Base-by-base conservation (phyloP, 2,113 vertebrate genomes). In the Hippopotamus amphibius region DNA sequence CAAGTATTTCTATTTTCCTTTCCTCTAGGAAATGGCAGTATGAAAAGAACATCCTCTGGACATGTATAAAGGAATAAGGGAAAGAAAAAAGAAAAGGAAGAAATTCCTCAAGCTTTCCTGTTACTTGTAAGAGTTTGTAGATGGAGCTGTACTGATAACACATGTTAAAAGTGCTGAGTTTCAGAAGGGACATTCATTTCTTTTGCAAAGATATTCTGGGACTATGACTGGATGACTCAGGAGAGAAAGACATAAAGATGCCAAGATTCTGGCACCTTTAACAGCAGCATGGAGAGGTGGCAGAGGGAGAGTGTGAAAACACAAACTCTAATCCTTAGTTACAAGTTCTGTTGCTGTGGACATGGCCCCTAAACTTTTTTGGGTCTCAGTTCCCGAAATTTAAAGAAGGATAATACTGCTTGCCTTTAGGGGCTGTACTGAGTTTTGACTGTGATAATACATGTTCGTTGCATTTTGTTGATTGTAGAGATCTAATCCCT, bases 191-290 rank as follows among this genome's bases (percentile, higher is more conserved):
- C 37, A 74, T 68, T 84, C 26, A 57, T 90, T 63, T 85, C 28
- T 74, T 72, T 94, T 93, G 26, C 61, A 94, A 90, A 88, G 77
- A 82, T 86, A 91, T 76, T 85, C 15, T 95, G 33, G 28, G 80
- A 84, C 66, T 59, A 30, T 41, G 77, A 85, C 2, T 95, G 21
- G 71, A 85, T 69, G 41, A 88, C 22, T 85, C 28, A 79, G n/a
- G 41, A 93, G n/a, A 93, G 55, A 80, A 76, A 95, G n/a, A 82
- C 15, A 33, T 22, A 88, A 72, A 93, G 88, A 84, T 46, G 16
- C 43, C 28, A 91, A 93, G 26, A 83, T 9, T 71, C 59, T 57
- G 71, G 26, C 28, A 91, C 22, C 43, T 94, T 83, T 37, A 26
- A 74, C 3, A 93, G 59, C 14, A 26, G 21, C 28, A 21, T 28